Evolutionary conservation across 1,140 invertebrate species (phyloP), one percentile per base, ranked within the genome.

Genomic region (Oppia nitens): DNA sequence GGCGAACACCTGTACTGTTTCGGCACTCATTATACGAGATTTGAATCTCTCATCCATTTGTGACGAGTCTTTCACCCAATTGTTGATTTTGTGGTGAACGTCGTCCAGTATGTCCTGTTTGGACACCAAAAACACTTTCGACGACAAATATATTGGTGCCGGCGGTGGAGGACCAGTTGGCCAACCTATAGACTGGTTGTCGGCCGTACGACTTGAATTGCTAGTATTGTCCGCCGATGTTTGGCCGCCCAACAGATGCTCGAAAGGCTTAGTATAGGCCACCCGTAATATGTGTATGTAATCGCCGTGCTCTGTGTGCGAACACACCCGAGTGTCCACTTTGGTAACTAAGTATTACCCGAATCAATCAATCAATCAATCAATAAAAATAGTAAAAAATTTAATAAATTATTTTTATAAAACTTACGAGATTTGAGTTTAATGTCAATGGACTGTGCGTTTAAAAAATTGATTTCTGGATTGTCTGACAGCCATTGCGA

Each of bases 361-460:
- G 17, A 40, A 40, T 6, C 17, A 40, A 6, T 40, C 32, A 9
- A 9, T 17, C 6, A 40, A 40, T 40, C n/a, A n/a, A n/a, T n/a
- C n/a, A n/a, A n/a, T n/a, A n/a, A n/a, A n/a, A n/a, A n/a, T n/a
- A n/a, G n/a, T n/a, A n/a, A n/a, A n/a, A n/a, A n/a, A n/a, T n/a
- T n/a, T n/a, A 40, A 40, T 6, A 40, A 17, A 40, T 40, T 40
- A 40, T 40, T 40, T 40, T 40, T 40, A 40, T 6, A 40, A 40
- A 40, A 40, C 32, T 57, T 57, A 57, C 56, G 2, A 25, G 56
- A 57, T 27, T 57, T 57, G 23, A 57, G n/a, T 29, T 62, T 62
- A 17, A 62, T 50, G n/a, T 62, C 60, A 4, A 62, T 28, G 2
- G 60, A 62, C 47, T 62, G 60, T 29, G 56, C 60, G 29, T 62